phyloP scores from a whole-genome alignment of 2,888 invertebrate genomes.

The Drosophila leonis region DNA sequence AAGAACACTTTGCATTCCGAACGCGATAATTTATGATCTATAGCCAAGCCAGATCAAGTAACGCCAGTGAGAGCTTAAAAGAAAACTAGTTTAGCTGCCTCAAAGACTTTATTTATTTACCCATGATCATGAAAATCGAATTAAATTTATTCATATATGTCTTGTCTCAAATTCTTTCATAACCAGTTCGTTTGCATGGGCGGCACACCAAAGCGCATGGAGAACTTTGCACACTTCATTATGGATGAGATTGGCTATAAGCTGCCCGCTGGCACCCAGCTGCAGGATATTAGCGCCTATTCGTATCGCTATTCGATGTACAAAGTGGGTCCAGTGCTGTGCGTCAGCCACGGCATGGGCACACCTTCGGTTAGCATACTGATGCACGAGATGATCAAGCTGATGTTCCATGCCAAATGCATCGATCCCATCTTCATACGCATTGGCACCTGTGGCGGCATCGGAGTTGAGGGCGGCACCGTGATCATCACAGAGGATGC shows the following conservation, averaged over 20 bases:
- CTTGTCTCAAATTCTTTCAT: conserved; percentile 4
- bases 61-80: neutral
- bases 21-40: conserved; percentile 7
- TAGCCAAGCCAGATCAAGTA: conserved; percentile 5
- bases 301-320: conserved; percentile 98
- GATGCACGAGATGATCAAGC: conserved; percentile 97
- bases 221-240: conserved; percentile 95
- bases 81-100: conserved; percentile 26
- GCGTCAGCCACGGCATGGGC: conserved; percentile 96
- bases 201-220: conserved; percentile 97
- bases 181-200: conserved; percentile 97
- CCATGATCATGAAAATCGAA: conserved; percentile 34
- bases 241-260: conserved; percentile 96
- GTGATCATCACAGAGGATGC: conserved; percentile 97
- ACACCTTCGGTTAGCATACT: conserved; percentile 98
- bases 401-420: conserved; percentile 96
- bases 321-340: conserved; percentile 88
- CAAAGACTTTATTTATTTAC: conserved; percentile 6
- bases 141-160: neutral
- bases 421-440: conserved; percentile 96
- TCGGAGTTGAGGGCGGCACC: conserved; percentile 96
- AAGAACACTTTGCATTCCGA: conserved; percentile 11
- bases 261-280: conserved; percentile 94
- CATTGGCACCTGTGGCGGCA: conserved; percentile 96
- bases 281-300: conserved; percentile 95